phyloP scores from a whole-genome alignment of 2,113 vertebrate genomes.

The Lontra canadensis region DNA sequence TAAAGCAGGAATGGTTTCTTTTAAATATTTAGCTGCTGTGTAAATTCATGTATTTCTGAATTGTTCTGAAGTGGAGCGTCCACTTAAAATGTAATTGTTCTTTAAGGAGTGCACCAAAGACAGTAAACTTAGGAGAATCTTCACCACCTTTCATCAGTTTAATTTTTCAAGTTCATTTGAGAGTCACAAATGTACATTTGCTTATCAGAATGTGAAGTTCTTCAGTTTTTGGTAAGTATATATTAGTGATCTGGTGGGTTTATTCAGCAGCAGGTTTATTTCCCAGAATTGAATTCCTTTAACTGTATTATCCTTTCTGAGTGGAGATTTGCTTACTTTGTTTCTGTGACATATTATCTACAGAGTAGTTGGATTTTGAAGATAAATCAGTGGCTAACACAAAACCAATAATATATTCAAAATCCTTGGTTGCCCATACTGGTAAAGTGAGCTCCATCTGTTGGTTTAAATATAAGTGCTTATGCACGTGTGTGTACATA shows the following conservation, averaged over 20 bases:
- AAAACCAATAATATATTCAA: not conserved
- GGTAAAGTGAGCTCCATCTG: not conserved
- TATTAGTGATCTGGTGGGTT: not conserved
- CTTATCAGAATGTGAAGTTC: not conserved
- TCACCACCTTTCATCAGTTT: not conserved
- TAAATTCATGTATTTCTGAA: not conserved
- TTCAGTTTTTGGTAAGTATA: not conserved
- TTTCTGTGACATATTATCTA: not conserved
- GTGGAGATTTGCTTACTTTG: not conserved
- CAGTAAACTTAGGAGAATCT: not conserved
- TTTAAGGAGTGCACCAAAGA: not conserved
- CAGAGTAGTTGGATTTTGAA: not conserved
- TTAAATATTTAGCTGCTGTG: not conserved
- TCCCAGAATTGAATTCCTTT: not conserved
- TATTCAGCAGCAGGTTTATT: not conserved
- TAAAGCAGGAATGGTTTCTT: not conserved
- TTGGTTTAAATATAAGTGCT: not conserved
- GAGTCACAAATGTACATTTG: not conserved
- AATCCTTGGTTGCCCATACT: not conserved
- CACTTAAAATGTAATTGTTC: not conserved
- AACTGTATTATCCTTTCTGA: not conserved
- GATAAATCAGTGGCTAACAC: not conserved
- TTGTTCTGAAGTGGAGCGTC: not conserved
- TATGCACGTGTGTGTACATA: not conserved
- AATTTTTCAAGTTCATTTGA: conserved; percentile 10